Percentiles rank a stretch among this genome's conserved stretches.
Conservation (phyloP, 2,888 invertebrate species). For the Tenthredo amoena region DNA sequence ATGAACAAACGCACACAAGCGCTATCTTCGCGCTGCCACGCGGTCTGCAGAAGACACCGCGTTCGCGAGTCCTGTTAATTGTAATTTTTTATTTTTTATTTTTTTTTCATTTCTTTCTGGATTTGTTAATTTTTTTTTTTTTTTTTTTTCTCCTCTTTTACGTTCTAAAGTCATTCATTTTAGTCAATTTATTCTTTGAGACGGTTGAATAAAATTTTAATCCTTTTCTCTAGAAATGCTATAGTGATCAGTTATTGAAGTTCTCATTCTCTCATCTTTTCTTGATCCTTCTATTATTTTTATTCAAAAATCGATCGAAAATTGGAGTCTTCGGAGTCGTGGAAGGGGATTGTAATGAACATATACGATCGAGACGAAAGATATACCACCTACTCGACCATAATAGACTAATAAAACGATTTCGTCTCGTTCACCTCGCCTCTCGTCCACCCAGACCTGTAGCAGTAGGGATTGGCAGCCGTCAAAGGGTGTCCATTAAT, state of each 20-base stretch:
- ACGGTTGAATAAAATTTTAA: neutral
- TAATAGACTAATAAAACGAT: slow-evolving; percentile 1
- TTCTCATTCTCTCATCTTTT: no score
- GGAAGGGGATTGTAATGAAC: no score
- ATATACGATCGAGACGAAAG: neutral
- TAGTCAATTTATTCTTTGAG: neutral
- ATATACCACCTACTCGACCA: neutral
- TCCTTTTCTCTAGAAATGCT: neutral
- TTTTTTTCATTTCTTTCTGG: neutral
- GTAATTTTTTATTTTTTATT: neutral
- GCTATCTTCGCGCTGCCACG: slow-evolving; percentile 70
- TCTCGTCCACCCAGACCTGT: neutral
- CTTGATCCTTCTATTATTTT: no score
- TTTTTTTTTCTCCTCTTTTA: neutral
- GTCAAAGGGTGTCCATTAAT: slow-evolving; percentile 46
- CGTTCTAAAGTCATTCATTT: neutral
- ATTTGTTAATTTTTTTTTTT: neutral
- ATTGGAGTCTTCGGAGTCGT: no score
- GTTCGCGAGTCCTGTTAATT: slow-evolving; percentile 1
- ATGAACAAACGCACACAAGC: neutral
- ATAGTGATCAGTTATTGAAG: no score
- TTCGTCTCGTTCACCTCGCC: neutral
- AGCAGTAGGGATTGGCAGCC: slow-evolving; percentile 37
- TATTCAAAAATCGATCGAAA: no score
- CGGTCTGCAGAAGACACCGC: slow-evolving; percentile 70